Percentiles rank a stretch among this genome's conserved stretches.
phyloP scores from a whole-genome alignment of 2,113 vertebrate species.

The Pomatorhinus ruficollis region DNA sequence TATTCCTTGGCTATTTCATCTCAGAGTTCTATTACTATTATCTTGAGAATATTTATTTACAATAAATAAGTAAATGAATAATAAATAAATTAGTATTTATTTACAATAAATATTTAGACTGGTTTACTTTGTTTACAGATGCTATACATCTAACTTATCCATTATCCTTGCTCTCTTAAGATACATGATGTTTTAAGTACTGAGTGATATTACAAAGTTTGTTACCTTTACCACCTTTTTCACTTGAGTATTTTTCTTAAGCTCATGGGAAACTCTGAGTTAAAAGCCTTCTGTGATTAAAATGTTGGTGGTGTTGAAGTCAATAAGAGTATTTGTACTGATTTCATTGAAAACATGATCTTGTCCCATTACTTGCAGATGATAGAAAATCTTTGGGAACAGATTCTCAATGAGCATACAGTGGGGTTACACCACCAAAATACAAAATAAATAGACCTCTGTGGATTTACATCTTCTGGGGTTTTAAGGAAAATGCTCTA shows the following conservation, averaged over 20 bases:
- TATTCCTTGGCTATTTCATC: neutral
- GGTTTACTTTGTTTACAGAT: neutral
- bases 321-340: neutral
- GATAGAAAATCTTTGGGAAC: neutral
- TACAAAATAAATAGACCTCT: neutral
- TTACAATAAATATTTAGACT: neutral
- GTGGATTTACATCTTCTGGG: neutral
- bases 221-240: neutral
- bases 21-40: neutral
- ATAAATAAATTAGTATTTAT: neutral
- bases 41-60: neutral
- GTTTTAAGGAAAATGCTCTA: neutral
- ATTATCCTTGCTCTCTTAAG: neutral
- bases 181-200: neutral
- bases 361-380: neutral
- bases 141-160: fast-evolving
- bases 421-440: neutral
- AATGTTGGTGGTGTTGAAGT: neutral
- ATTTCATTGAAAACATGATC: neutral
- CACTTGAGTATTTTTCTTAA: neutral
- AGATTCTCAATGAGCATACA: neutral
- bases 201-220: neutral
- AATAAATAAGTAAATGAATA: neutral
- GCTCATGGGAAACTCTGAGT: neutral
- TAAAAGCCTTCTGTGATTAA: neutral